These are phyloP conservation scores for Brachionus plicatilis DNA, from an alignment of 1,140 invertebrate species.

Conservation along the genomic window DNA sequence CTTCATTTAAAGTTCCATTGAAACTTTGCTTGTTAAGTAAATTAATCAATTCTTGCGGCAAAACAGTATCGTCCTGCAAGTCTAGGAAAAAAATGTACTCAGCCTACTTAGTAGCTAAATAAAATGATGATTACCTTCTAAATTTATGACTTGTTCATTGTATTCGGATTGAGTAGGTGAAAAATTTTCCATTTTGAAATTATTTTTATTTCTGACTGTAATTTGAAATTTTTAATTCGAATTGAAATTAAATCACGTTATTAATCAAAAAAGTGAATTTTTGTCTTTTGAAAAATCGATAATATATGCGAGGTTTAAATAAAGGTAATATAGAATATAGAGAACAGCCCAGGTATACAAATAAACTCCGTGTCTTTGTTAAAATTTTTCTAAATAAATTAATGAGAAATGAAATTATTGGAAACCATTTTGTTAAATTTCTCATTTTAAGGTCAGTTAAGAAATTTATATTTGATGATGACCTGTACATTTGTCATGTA, in stretches of 20 bases:
- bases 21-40: background rate
- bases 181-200: background rate
- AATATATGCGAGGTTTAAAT: background rate
- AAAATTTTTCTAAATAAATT: background rate
- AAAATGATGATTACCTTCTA: background rate
- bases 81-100: background rate
- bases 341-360: background rate
- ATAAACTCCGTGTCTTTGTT: background rate
- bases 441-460: background rate
- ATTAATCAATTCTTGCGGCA: slow-evolving; percentile 16
- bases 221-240: background rate
- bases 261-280: background rate
- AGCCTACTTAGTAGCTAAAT: background rate
- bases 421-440: slow-evolving; percentile 7
- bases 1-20: background rate
- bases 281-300: background rate
- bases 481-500: background rate
- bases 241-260: background rate
- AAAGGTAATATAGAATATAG: background rate
- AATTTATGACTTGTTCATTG: background rate
- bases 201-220: background rate
- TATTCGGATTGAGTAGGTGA: background rate
- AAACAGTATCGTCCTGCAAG: background rate
- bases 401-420: background rate
- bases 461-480: background rate